Conservation (phyloP, 2,113 vertebrate genomes). For the Pseudolaguvia tuberculata region DNA sequence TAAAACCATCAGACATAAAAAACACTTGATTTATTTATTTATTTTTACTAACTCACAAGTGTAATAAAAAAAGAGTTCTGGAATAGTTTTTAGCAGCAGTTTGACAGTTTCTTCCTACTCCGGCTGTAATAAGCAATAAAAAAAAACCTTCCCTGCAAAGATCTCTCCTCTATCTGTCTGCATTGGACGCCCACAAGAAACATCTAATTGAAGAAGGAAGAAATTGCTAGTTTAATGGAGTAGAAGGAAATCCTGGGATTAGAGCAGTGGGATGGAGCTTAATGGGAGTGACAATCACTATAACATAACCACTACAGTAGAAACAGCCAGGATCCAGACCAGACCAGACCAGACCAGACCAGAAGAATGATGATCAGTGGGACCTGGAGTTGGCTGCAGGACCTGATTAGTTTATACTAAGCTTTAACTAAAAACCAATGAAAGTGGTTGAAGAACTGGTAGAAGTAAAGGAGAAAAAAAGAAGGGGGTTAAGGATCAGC, state of each 20-base stretch:
- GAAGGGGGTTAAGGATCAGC: background rate
- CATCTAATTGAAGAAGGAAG: slow-evolving; percentile 5
- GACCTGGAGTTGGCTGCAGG: background rate
- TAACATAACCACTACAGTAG: background rate
- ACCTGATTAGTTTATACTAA: too few species aligned
- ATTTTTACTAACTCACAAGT: background rate
- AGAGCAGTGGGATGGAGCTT: background rate
- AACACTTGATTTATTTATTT: background rate
- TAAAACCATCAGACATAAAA: background rate
- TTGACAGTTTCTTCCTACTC: background rate
- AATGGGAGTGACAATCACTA: background rate
- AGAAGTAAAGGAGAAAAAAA: background rate
- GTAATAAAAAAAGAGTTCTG: background rate
- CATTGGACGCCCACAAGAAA: background rate
- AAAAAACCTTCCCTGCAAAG: background rate
- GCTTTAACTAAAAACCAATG: too few species aligned
- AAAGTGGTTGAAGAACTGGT: background rate
- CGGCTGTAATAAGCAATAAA: background rate
- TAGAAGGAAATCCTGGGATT: slow-evolving; percentile 12
- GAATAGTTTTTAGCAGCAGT: background rate
- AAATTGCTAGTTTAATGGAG: slow-evolving; percentile 11
- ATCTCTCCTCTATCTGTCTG: background rate
- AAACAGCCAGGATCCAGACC: background rate
- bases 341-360: background rate
- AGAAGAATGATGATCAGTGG: background rate